Conservation (phyloP, 2,113 vertebrate genomes). For the Drymodes brunneopygia region DNA sequence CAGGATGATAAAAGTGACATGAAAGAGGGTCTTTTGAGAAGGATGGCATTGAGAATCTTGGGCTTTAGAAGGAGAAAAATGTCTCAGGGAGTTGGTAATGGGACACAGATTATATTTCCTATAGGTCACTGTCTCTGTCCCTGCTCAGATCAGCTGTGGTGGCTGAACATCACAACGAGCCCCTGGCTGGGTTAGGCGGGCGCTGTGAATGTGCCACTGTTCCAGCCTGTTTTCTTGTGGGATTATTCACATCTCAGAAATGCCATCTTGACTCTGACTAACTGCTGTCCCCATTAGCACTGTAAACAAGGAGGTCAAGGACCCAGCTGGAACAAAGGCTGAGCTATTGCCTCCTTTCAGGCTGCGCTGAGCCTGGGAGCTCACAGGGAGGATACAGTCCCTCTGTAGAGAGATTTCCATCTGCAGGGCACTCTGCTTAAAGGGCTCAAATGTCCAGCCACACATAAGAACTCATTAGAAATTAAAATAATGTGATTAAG, state of each 20-base stretch:
- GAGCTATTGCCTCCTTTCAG: constrained; percentile 37
- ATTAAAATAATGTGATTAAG: not conserved
- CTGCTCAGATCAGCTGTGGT: not conserved
- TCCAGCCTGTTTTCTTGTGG: not conserved
- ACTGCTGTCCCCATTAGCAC: constrained; percentile 41
- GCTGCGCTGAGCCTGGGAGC: not conserved
- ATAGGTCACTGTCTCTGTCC: constrained; percentile 25
- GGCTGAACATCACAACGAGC: not conserved
- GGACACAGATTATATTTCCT: constrained; percentile 3
- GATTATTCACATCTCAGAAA: constrained; percentile 63
- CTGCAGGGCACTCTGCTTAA: not conserved
- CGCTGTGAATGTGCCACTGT: constrained; percentile 55
- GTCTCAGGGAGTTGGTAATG: constrained; percentile 35
- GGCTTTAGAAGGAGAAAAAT: not conserved
- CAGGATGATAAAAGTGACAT: not conserved
- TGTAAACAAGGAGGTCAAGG: constrained; percentile 54
- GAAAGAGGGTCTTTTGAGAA: constrained; percentile 39
- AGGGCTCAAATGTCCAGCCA: not conserved
- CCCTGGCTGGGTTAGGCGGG: not conserved
- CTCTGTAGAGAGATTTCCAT: not conserved
- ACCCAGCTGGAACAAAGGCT: constrained; percentile 28
- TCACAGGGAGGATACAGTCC: not conserved
- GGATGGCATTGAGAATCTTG: not conserved
- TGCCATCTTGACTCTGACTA: constrained; percentile 42
- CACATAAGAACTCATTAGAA: not conserved